Conservation (phyloP, 2,113 vertebrate species). For the Cephalopterus ornatus region DNA sequence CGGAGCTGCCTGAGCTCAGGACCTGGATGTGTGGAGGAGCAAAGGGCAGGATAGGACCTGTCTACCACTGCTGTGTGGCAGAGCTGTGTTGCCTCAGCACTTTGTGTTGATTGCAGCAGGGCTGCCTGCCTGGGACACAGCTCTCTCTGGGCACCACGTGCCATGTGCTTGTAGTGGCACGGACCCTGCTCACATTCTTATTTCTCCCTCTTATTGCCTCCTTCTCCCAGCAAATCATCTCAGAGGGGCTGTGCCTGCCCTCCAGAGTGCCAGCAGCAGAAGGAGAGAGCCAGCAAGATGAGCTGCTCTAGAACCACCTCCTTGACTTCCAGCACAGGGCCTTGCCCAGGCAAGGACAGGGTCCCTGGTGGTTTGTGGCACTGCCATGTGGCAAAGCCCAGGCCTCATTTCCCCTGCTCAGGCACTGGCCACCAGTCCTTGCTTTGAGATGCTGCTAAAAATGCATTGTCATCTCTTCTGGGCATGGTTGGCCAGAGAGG, state of each 20-base stretch:
- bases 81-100: not conserved
- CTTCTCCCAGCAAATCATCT: not conserved
- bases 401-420: not conserved
- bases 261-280: not conserved
- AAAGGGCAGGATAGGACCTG: not conserved
- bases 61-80: not conserved
- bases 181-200: not conserved
- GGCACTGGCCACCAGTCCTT: not conserved
- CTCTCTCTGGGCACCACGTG: rapidly evolving
- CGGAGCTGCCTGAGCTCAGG: not conserved
- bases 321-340: not conserved
- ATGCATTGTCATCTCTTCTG: not conserved
- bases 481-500: not conserved
- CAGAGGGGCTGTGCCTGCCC: not conserved
- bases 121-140: not conserved
- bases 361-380: not conserved
- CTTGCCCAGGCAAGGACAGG: not conserved
- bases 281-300: not conserved
- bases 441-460: not conserved
- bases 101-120: not conserved
- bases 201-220: not conserved
- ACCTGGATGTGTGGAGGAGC: not conserved
- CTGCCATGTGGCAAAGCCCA: not conserved
- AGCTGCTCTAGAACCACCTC: not conserved
- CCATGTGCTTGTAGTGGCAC: rapidly evolving